These are phyloP conservation scores for Agrotis exclamationis DNA, from an alignment of 2,888 invertebrate genomes.

Conservation along the genomic window DNA sequence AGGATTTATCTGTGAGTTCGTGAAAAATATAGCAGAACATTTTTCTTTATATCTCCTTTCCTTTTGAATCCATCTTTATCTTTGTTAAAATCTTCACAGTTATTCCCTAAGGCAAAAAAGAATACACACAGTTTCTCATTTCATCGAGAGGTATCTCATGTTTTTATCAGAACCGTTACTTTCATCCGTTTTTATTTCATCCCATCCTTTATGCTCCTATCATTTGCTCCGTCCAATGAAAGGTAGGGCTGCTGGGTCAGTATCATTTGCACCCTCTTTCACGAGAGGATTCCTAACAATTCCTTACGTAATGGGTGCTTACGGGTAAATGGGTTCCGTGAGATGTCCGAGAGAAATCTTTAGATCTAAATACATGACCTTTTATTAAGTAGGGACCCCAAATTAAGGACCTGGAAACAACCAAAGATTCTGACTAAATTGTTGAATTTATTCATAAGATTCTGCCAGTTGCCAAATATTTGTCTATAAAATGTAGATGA, in stretches of 20 bases:
- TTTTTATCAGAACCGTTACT: slow-evolving; percentile 6
- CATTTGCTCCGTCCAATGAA: slow-evolving; percentile 32
- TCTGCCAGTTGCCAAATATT: slow-evolving; percentile 29
- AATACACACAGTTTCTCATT: slow-evolving; percentile 5
- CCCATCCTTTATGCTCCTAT: slow-evolving; percentile 30
- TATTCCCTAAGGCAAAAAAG: slow-evolving; percentile 2
- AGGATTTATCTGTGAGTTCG: background rate
- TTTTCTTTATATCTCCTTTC: background rate
- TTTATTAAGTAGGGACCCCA: slow-evolving; percentile 44
- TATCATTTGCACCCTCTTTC: slow-evolving; percentile 62
- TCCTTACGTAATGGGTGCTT: slow-evolving; percentile 54
- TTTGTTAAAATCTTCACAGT: slow-evolving; percentile 14
- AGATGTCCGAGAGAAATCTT: slow-evolving; percentile 45
- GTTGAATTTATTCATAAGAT: slow-evolving; percentile 30
- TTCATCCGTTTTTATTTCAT: slow-evolving; percentile 39
- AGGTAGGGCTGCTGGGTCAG: slow-evolving; percentile 40
- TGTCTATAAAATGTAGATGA: slow-evolving; percentile 17
- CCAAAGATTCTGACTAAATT: slow-evolving; percentile 3
- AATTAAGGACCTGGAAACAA: slow-evolving; percentile 43
- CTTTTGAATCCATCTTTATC: background rate
- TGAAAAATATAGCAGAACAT: slow-evolving; percentile 1
- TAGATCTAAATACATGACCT: slow-evolving; percentile 58
- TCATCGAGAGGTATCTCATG: background rate
- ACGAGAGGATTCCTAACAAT: slow-evolving; percentile 45
- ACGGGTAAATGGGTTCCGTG: slow-evolving; percentile 42